A percentile compares a stretch with the other conserved stretches of the same genome.
These are phyloP conservation scores for Tromatobia lineatoria DNA, from an alignment of 2,888 invertebrate species.

Conservation along the genomic window DNA sequence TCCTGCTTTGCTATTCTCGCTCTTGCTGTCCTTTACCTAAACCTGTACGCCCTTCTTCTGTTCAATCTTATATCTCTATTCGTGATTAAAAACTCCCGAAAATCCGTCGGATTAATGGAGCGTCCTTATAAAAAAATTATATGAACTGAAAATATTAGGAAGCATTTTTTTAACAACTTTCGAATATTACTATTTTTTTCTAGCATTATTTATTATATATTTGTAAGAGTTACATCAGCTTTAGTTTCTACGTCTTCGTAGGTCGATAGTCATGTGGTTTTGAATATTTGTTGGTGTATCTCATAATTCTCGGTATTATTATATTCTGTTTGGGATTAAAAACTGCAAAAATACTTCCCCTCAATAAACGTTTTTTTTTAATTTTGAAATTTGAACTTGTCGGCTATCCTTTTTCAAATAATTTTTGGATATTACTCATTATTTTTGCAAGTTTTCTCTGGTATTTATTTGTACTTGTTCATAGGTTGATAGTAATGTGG, in stretches of 20 bases:
- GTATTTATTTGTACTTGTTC: too few relatives aligned
- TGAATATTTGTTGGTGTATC: background rate
- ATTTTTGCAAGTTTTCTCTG: too few relatives aligned
- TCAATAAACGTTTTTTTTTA: too few relatives aligned
- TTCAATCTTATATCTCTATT: conserved; percentile 21
- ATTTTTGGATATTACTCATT: too few relatives aligned
- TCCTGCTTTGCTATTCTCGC: background rate
- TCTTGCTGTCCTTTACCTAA: conserved; percentile 13
- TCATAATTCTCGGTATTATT: too few relatives aligned
- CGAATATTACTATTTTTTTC: background rate
- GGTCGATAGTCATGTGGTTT: background rate
- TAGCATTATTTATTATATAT: too few relatives aligned
- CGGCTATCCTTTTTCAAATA: too few relatives aligned
- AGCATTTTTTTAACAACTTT: background rate
- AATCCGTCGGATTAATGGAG: background rate
- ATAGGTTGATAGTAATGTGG: too few relatives aligned
- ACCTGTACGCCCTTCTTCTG: conserved; percentile 4
- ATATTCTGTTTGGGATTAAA: too few relatives aligned
- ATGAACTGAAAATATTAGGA: background rate
- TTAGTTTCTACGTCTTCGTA: background rate
- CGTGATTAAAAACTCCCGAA: conserved; percentile 11
- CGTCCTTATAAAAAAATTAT: background rate
- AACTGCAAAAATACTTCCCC: too few relatives aligned
- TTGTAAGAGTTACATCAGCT: background rate
- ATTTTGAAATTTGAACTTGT: too few relatives aligned